These are phyloP conservation scores for Anorthoa munda DNA, from an alignment of 2,888 invertebrate species.

Conservation along the genomic window DNA sequence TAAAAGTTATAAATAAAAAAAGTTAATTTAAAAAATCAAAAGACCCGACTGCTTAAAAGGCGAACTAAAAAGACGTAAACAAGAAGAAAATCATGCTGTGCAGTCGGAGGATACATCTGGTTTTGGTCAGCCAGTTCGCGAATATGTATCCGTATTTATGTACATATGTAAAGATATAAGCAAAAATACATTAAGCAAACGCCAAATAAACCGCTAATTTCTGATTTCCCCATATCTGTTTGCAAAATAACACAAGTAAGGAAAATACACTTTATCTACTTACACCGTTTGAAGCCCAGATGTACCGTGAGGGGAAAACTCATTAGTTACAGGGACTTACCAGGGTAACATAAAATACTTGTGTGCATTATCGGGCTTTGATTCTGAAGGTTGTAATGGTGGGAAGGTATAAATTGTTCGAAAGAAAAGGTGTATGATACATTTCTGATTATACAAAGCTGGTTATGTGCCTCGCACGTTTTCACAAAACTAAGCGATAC, in stretches of 20 bases:
- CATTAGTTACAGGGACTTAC: slow-evolving; percentile 54
- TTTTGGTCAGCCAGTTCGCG: too few species aligned
- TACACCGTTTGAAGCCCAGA: slow-evolving; percentile 46
- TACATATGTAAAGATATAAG: too few species aligned
- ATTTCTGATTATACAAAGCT: background rate
- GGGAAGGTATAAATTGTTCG: background rate
- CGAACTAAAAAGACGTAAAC: too few species aligned
- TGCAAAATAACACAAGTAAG: background rate
- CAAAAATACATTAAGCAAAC: too few species aligned
- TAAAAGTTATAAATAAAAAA: too few species aligned
- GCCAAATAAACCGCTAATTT: too few species aligned
- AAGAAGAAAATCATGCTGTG: too few species aligned
- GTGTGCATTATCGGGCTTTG: slow-evolving; percentile 52
- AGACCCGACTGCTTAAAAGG: too few species aligned
- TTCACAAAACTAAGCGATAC: too few species aligned
- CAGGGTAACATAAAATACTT: slow-evolving; percentile 34
- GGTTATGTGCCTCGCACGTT: background rate
- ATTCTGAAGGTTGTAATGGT: slow-evolving; percentile 32
- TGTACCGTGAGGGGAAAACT: slow-evolving; percentile 51
- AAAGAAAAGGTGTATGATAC: background rate
- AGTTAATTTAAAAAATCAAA: too few species aligned
- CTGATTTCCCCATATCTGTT: background rate
- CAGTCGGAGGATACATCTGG: too few species aligned
- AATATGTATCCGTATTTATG: too few species aligned
- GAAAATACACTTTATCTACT: slow-evolving; percentile 3